These are phyloP conservation scores for Chelonus formosanus DNA, from an alignment of 2,888 invertebrate species.

Conservation along the genomic window DNA sequence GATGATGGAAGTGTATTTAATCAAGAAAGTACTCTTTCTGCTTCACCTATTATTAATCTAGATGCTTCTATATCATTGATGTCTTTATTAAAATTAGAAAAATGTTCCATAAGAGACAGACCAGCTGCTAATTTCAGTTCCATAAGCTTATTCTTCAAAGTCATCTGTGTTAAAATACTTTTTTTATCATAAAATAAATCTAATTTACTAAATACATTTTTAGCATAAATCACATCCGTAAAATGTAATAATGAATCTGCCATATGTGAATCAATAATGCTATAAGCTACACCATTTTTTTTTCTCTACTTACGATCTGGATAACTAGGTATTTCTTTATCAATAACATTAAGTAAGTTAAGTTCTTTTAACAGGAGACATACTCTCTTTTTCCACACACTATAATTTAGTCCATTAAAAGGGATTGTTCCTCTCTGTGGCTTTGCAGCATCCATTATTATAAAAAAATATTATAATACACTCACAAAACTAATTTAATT, in stretches of 20 bases:
- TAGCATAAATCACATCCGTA: neutral
- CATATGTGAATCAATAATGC: neutral
- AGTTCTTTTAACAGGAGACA: neutral
- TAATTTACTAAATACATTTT: neutral
- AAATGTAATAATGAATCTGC: neutral
- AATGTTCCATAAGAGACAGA: conserved; percentile 1
- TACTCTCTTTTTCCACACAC: conserved; percentile 15
- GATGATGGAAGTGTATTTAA: neutral
- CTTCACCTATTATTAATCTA: conserved; percentile 1
- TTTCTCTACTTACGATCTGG: neutral
- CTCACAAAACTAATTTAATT: no score
- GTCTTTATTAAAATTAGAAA: neutral
- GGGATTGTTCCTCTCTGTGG: conserved; percentile 1
- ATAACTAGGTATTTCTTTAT: neutral
- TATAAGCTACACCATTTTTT: neutral
- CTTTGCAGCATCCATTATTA: no score
- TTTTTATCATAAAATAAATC: conserved; percentile 13
- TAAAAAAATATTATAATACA: no score
- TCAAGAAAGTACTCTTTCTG: neutral
- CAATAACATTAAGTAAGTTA: conserved; percentile 4
- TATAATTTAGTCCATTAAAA: conserved; percentile 14
- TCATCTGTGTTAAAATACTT: conserved; percentile 7
- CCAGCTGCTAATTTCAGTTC: conserved; percentile 11
- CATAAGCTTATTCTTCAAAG: neutral
- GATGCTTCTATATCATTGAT: conserved; percentile 3